These are phyloP conservation scores for Hirtodrosophila trivittata DNA, from an alignment of 2,888 invertebrate genomes.

Conservation along the genomic window DNA sequence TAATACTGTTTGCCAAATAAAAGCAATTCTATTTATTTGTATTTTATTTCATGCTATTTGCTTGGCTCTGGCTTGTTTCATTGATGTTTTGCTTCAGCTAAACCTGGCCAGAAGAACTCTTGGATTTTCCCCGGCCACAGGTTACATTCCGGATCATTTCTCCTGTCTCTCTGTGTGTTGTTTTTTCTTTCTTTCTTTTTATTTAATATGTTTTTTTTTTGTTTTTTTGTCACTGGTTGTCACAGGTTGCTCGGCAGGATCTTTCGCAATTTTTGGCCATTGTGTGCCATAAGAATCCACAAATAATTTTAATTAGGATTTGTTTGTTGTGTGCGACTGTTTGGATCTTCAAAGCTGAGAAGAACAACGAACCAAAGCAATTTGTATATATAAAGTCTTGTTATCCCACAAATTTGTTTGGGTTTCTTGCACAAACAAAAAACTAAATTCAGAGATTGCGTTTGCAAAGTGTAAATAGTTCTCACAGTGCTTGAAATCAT, in stretches of 20 bases:
- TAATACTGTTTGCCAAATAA: slow-evolving; percentile 82
- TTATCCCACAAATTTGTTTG: slow-evolving; percentile 35
- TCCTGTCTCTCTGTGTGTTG: not conserved
- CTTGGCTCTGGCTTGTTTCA: slow-evolving; percentile 28
- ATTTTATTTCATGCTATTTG: slow-evolving; percentile 63
- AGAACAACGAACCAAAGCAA: slow-evolving; percentile 6
- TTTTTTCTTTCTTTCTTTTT: not conserved
- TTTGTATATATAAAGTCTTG: slow-evolving; percentile 31
- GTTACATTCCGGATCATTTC: slow-evolving; percentile 21
- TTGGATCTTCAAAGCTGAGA: too few relatives aligned
- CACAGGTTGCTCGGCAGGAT: slow-evolving; percentile 31
- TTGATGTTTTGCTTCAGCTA: slow-evolving; percentile 39
- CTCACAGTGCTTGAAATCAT: slow-evolving; percentile 10
- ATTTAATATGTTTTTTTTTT: not conserved
- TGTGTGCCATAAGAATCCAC: too few relatives aligned
- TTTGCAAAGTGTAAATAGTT: slow-evolving; percentile 8
- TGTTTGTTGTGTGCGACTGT: not conserved
- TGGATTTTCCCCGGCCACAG: slow-evolving; percentile 31
- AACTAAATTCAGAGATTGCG: slow-evolving; percentile 8
- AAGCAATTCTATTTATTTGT: slow-evolving; percentile 74
- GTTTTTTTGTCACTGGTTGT: not conserved
- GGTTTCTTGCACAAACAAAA: slow-evolving; percentile 6
- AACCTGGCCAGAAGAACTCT: not conserved
- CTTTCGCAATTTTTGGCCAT: slow-evolving; percentile 29
- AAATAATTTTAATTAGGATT: slow-evolving; percentile 1